Evolutionary conservation across 92 coral and sea anemone genomes (phyloP), one percentile per base, ranked within the genome.

Genomic region (Palythoa caribaeorum): DNA sequence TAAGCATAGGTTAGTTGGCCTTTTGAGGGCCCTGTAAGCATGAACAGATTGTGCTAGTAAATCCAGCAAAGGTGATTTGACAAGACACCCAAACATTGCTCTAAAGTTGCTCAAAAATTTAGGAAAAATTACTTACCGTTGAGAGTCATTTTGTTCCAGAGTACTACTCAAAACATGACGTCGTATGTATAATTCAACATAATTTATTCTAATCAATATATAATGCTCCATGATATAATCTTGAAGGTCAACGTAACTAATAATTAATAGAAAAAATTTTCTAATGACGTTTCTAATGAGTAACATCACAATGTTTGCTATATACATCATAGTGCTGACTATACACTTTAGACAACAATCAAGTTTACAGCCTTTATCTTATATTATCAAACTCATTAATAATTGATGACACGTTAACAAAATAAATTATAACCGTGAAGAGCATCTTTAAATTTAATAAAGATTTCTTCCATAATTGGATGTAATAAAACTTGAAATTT

Each of bases 251-350:
- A 51, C 11, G 55, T 51, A 51, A 51, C 55, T 28, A 37, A 87
- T 59, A 55, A 77, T 54, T 28, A 28, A 28, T 28, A 87, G 68
- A 88, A 21, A 69, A 51, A 73, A 65, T 88, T 88, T 76, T 71
- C 84, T 47, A 78, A 28, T 59, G 71, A 88, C 70, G 83, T 88
- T 88, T 80, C 91, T 81, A 88, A 88, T 85, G 63, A 88, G 91
- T 86, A 37, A 37, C 83, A 73, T 86, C 89, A 75, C 37, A 83
- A 89, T 72, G 88, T 83, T 81, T 55, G 55, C 88, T 83, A 73
- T 73, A 83, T 1, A 80, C 88, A 72, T 84, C 53, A 65, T 83
- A 65, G 8, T 83, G 87, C 37, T 83, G 80, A 51, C 80, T 76
- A 9, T 76, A 76, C 86, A 79, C 86, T 88, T 88, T 78, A 88